phyloP scores from a whole-genome alignment of 2,888 invertebrate species.

The Pammene fasciana region DNA sequence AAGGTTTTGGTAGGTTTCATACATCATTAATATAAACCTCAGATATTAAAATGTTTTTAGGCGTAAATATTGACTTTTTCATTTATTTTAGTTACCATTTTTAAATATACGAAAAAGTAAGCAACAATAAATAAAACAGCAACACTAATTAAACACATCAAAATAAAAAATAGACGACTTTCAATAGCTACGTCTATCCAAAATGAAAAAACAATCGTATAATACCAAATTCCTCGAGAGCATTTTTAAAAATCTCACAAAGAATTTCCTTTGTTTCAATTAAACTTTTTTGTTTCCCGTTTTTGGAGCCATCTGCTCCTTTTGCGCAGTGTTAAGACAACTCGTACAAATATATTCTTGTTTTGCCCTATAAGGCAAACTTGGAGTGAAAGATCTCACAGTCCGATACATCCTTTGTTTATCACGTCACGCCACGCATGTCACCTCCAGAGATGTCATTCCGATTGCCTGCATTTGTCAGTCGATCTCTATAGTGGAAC shows the following conservation, averaged over 20 bases:
- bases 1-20: too few relatives aligned
- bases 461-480: background rate
- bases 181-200: background rate
- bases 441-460: slow-evolving; percentile 28
- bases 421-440: slow-evolving; percentile 24
- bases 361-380: slow-evolving; percentile 27
- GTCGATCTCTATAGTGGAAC: background rate
- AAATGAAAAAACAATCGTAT: slow-evolving; percentile 13
- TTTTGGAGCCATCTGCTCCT: slow-evolving; percentile 45
- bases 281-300: slow-evolving; percentile 46
- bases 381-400: slow-evolving; percentile 32
- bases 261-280: slow-evolving; percentile 43
- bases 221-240: background rate
- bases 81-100: too few relatives aligned
- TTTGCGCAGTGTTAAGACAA: slow-evolving; percentile 38
- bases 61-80: too few relatives aligned
- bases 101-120: too few relatives aligned
- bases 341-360: slow-evolving; percentile 30
- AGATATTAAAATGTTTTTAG: too few relatives aligned
- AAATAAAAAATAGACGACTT: background rate
- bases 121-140: too few relatives aligned
- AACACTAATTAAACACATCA: too few relatives aligned
- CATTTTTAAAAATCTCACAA: slow-evolving; percentile 21
- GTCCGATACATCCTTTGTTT: slow-evolving; percentile 38
- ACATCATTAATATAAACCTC: too few relatives aligned